A percentile compares a stretch with the other conserved stretches of the same genome.
Evolutionary conservation across 2,797 vertebrate genomes (phyloP).

Genomic region (Leucoraja ocellata): DNA sequence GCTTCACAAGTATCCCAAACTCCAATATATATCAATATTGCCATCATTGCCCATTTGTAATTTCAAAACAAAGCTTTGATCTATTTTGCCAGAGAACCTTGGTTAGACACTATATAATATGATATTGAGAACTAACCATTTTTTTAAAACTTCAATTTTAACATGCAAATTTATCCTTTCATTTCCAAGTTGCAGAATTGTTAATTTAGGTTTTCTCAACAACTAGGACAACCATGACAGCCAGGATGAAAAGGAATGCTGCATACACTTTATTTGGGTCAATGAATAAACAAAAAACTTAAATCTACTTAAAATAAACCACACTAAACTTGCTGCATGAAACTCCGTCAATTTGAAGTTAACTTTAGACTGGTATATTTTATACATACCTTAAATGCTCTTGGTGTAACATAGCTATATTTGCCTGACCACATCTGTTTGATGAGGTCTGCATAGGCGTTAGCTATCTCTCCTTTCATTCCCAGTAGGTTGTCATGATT

Average conservation of each 20-base stretch:
- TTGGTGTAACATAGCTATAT: constrained; percentile 88
- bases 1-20: no score
- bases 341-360: not conserved
- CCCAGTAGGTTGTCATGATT: constrained; percentile 96
- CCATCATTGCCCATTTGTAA: not conserved
- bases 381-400: constrained; percentile 87
- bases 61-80: not conserved
- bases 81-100: not conserved
- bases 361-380: not conserved
- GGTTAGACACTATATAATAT: no score
- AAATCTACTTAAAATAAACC: not conserved
- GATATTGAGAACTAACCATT: not conserved
- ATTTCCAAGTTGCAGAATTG: not conserved
- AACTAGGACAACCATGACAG: not conserved
- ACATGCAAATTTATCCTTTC: not conserved
- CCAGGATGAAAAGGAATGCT: not conserved
- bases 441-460: constrained; percentile 84
- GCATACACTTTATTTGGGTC: not conserved
- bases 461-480: constrained; percentile 96
- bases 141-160: not conserved
- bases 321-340: not conserved
- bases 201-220: not conserved
- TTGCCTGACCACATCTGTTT: constrained; percentile 96
- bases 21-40: no score
- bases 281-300: not conserved